Base-by-base conservation (phyloP, 2,888 invertebrate species). In the Hydriomena furcata region DNA sequence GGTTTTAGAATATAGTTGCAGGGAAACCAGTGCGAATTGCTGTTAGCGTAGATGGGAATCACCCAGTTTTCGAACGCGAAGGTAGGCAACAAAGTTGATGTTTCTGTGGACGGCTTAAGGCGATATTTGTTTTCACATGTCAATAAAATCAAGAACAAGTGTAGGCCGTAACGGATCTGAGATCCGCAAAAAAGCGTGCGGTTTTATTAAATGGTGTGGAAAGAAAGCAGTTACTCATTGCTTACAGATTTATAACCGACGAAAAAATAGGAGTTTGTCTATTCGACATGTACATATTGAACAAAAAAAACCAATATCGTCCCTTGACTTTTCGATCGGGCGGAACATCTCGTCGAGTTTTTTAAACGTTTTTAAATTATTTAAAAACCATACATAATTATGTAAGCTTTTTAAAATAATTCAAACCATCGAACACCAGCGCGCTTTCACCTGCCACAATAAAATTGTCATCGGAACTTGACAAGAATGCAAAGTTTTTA, bases 141-240 rank as follows among this genome's bases (percentile, higher is more conserved):
- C 64, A 65, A 66, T 65, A 63, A 62, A 61, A 57, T 62, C 56
- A 60, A 64, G 63, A 56, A 55, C 48, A 58, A 65, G 64, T 63
- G 65, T 62, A 56, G 58, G 54, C 61, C 63, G 66, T 61, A 60
- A 62, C 61, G 60, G 62, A 62, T 57, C 61, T 59, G 53, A 52
- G 47, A 37, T 55, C 56, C 57, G 53, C 43, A 47, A 52, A 52
- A 58, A 58, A 56, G 41, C 40, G 48, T 36, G 36, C 41, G 46
- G 34, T 58, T 58, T 56, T 55, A 60, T 55, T 61, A 56, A 53
- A 56, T 43, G 48, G 27, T 17, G 47, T 38, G 44, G 45, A 53
- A 52, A 41, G 45, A 53, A 52, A 41, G 36, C 13, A 23, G 5
- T 23, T 23, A 23, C 5, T 7, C 7, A 5, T 23, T 28, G 11